Evolutionary conservation across 37 sponge, comb jelly and placozoan genomes (phyloP).

Genomic region (Beroe forskalii): DNA sequence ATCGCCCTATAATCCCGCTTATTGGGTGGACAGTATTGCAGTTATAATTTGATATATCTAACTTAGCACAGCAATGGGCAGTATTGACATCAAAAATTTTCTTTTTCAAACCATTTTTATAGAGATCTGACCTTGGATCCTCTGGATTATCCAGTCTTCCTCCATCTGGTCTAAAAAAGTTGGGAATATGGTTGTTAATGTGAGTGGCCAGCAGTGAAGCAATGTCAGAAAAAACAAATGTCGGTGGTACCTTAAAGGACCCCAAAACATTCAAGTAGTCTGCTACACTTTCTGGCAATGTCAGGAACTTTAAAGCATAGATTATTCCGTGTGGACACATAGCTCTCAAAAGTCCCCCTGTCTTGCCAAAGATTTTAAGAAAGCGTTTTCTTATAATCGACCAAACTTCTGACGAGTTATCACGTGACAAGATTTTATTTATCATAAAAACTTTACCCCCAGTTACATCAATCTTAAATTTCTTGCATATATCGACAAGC

Average conservation of each 20-base stretch:
- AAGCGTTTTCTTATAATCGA: background rate
- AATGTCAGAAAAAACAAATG: background rate
- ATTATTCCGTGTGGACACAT: background rate
- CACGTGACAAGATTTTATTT: background rate
- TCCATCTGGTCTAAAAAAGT: background rate
- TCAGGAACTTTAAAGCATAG: background rate
- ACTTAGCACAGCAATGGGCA: background rate
- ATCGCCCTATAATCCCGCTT: background rate
- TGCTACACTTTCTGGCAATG: background rate
- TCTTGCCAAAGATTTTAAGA: background rate
- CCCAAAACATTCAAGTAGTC: background rate
- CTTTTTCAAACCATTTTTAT: background rate
- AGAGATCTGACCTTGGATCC: background rate
- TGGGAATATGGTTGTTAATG: background rate
- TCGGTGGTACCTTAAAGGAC: background rate
- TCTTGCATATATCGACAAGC: background rate
- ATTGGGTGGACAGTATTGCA: background rate
- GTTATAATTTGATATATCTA: background rate
- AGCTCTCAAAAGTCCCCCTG: background rate
- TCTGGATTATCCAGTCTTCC: background rate
- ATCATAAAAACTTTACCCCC: background rate
- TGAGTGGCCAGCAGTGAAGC: background rate
- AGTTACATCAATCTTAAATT: background rate
- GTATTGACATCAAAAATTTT: background rate
- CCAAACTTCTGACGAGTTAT: background rate